Evolutionary conservation across 2,797 vertebrate species (phyloP).

Genomic region (Darevskia mixta): DNA sequence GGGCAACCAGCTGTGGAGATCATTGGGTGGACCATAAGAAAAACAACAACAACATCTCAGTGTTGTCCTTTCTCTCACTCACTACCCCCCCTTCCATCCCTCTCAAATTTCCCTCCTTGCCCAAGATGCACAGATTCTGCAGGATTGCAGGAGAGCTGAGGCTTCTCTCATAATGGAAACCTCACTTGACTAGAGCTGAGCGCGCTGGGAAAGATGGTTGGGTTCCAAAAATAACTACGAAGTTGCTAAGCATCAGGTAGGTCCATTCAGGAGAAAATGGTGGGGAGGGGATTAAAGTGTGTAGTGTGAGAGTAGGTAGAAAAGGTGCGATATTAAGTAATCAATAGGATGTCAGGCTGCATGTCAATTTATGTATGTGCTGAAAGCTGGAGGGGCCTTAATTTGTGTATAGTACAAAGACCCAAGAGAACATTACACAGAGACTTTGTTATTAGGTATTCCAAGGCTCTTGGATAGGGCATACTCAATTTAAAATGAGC

Average conservation of each 20-base stretch:
- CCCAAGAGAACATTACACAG: not conserved
- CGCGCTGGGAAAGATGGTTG: not conserved
- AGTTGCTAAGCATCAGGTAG: slow-evolving; percentile 23
- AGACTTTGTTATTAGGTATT: not conserved
- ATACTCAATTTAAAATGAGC: not conserved
- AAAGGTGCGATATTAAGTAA: not conserved
- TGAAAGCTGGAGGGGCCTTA: not conserved
- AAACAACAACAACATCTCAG: not conserved
- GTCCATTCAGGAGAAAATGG: not conserved
- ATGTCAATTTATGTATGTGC: not conserved
- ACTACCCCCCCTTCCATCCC: no score
- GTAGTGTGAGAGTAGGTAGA: not conserved
- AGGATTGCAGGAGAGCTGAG: no score
- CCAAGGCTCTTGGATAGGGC: not conserved
- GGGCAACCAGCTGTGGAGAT: not conserved
- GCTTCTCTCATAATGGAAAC: not conserved
- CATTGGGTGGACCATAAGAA: not conserved
- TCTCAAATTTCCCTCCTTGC: not conserved
- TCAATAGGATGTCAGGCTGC: not conserved
- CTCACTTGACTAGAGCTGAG: not conserved
- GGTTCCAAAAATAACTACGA: not conserved
- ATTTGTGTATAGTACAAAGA: not conserved
- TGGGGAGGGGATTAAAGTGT: no score
- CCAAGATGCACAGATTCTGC: not conserved
- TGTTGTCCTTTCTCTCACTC: not conserved